Base-by-base conservation (phyloP, 2,797 vertebrate genomes). In the Eremophila alpestris region DNA sequence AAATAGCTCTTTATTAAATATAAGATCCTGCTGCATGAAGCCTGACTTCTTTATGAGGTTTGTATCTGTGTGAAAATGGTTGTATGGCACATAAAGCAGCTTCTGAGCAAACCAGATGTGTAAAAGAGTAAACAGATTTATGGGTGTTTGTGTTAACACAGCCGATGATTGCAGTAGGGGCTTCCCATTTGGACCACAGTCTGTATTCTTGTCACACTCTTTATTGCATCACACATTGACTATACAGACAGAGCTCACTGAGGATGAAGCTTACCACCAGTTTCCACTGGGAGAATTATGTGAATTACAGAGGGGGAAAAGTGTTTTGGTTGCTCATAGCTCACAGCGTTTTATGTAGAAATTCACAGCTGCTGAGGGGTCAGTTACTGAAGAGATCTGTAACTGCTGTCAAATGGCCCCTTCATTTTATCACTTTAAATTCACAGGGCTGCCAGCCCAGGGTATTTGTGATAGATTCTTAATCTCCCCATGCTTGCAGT, bases 401-500 rank as follows among this genome's bases (percentile, higher is more conserved):
- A 91, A 83, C 54, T 64, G 68, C 80, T 95, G 46, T 68, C 86
- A 89, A 65, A 85, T 71, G 68, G 36, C 16, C 38, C 27, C 74
- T 77, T 71, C 71, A 80, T 90, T 94, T 92, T 63, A 87, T 83
- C 76, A 38, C 63, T 63, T 68, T 16, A 84, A 60, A 93, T 90
- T 95, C 78, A 87, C 18, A 63, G 59, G 76, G 67, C 48, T 88
- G 78, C 77, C 71, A 69, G 49, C 36, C 29, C 29, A 40, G 54
- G 27, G 16, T 83, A 27, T 87, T 89, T 84, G 67, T 62, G 34
- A 67, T 8, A 77, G 49, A 34, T 56, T 83, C 18, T 55, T 40
- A 27, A 3, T 67, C 62, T 85, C 67, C 60, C 46, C 6, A 1
- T 22, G 45, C 49, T 78, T 88, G 41, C 40, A 58, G 20, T 41